Evolutionary conservation across 1,140 invertebrate species (phyloP), one percentile per base, ranked within the genome.

Genomic region (Gerris buenoi): DNA sequence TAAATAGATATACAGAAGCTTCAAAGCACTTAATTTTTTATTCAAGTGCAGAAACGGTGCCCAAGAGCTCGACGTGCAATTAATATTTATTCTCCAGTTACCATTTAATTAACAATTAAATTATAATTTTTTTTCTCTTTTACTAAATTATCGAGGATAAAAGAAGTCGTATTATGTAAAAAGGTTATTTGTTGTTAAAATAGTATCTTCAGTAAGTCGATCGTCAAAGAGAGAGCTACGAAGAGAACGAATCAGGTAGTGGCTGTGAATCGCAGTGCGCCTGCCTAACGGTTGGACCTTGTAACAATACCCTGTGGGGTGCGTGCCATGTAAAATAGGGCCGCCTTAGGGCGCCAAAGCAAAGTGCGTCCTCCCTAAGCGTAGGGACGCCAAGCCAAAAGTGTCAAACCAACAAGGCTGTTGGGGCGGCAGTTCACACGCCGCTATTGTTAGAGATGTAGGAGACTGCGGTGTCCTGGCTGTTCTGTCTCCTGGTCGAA

Each of bases 371-470:
- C 29, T 65, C 2, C 25, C 18, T 18, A 25, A 18, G 28, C 22
- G 23, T 65, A 25, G 10, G 27, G 18, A 63, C 22, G 33, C 64
- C 2, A 18, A 46, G 18, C 33, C 22, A 65, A 2, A 56, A 64
- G 26, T 22, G 23, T 57, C n/a, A 25, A 57, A 65, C 23, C 65
- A 33, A 28, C 26, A 60, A 60, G 18, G 13, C 22, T 14, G 14
- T 28, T 10, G 15, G 27, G n/a, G 25, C 18, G 27, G 13, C 18
- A 13, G 1, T 33, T 72, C 73, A 75, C 33, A 75, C 73, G 1
- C 73, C 74, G 29, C 70, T 71, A 68, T 74, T 74, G 69, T 76
- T 76, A 71, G 70, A 75, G 63, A 76, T 76, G 71, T 76, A 76
- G 18, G 75, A 75, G 14, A 75, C 74, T 62, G 72, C 71, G 14